Evolutionary conservation across 2,888 invertebrate genomes (phyloP).

Genomic region (Andrena fulva): DNA sequence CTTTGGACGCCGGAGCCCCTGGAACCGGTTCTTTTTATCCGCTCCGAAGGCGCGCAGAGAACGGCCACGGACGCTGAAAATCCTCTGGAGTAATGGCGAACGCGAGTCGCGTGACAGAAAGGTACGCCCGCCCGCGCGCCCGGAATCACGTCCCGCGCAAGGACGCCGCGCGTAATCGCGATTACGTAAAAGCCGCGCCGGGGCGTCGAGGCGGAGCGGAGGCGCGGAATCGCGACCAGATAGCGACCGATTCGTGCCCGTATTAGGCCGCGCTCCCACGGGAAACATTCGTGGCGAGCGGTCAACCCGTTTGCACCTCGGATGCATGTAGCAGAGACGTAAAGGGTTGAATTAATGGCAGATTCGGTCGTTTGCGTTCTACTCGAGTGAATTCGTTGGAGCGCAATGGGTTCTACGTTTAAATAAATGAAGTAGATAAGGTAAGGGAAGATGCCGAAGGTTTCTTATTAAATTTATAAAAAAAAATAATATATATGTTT

Average conservation of each 20-base stretch:
- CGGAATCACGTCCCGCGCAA: constrained; percentile 48
- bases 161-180: constrained; percentile 64
- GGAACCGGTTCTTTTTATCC: constrained; percentile 71
- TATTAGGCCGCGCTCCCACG: not conserved
- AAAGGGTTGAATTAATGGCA: no score
- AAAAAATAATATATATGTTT: no score
- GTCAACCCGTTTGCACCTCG: no score
- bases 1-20: constrained; percentile 54
- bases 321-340: no score
- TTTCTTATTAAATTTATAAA: no score
- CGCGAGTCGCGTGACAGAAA: constrained; percentile 58
- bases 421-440: no score
- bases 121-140: constrained; percentile 51
- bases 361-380: no score
- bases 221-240: constrained; percentile 7
- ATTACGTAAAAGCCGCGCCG: constrained; percentile 61
- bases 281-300: no score
- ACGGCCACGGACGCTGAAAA: constrained; percentile 59
- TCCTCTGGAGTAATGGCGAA: constrained; percentile 65
- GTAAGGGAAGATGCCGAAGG: no score
- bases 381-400: no score
- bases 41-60: constrained; percentile 45
- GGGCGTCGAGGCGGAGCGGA: not conserved
- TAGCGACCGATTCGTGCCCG: not conserved
- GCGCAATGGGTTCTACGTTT: no score